Base-by-base conservation (phyloP, 2,113 vertebrate genomes). In the Saguinus imperator region DNA sequence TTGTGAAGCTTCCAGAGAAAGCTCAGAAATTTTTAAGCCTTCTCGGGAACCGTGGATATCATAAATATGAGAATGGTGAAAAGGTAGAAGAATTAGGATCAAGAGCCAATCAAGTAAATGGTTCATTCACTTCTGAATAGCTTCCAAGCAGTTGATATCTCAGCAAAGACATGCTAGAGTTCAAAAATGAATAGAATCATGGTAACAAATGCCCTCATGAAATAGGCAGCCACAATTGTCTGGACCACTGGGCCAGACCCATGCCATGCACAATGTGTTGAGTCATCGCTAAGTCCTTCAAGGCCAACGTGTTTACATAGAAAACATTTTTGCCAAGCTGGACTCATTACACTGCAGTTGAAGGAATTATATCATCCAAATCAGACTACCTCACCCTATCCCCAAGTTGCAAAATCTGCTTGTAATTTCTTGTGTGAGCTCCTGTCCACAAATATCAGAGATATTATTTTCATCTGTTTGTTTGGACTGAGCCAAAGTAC, bases 381-480 rank as follows among this genome's bases (percentile, higher is more conserved):
- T 25, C 2, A 52, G n/a, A 85, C 29, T 32, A 40, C 61, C n/a
- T 90, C 58, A 40, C 27, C 35, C 52, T 16, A 77, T 10, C 3
- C 43, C 17, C 75, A n/a, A n/a, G 45, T 58, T 70, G 43, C n/a
- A 45, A 79, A 40, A 20, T 66, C 57, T 86, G 32, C 40, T 76
- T 81, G 48, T 37, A 58, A 86, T 40, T 93, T 95, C 77, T 79
- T 43, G n/a, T 58, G 12, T 27, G 3, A 25, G 57, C 7, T 73
- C 37, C 10, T 73, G n/a, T 55, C 37, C 50, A 80, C 55, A 87
- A 57, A 93, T 6, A 64, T 11, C 18, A 58, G 14, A 85, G n/a
- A 72, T n/a, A 23, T 80, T 91, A 82, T 81, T 82, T 90, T 80
- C 52, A 96, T 70, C n/a, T 50, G 8, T 96, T 29, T 87, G 6